phyloP scores from a whole-genome alignment of 2,113 vertebrate genomes.

The Leptocoma aspasia region DNA sequence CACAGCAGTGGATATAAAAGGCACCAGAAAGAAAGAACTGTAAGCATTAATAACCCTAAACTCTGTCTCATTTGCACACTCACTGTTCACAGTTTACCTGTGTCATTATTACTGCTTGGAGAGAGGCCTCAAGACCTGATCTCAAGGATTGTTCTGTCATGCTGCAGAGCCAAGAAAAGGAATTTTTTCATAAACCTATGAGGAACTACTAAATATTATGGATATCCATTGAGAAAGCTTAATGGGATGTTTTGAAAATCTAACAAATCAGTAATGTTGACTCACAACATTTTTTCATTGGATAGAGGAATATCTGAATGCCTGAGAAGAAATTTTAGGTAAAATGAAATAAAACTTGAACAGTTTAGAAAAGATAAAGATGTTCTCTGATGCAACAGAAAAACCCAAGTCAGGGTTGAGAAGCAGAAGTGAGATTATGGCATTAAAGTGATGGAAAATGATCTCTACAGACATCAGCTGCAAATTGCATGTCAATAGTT shows the following conservation, averaged over 20 bases:
- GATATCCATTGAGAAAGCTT: not conserved
- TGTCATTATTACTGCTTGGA: not conserved
- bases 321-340: not conserved
- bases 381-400: not conserved
- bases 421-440: not conserved
- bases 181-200: not conserved
- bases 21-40: not conserved
- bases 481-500: not conserved
- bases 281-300: not conserved
- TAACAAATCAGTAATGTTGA: not conserved
- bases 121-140: not conserved
- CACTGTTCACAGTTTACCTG: not conserved
- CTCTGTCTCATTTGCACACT: not conserved
- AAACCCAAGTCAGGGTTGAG: not conserved
- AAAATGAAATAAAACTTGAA: not conserved
- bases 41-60: not conserved
- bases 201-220: not conserved
- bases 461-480: not conserved
- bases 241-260: not conserved
- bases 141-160: not conserved
- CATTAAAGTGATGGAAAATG: not conserved
- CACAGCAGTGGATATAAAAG: not conserved
- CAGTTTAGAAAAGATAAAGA: not conserved
- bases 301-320: not conserved
- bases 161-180: not conserved